Conservation (phyloP, 2,113 vertebrate genomes). For the Coregonus clupeaformis region DNA sequence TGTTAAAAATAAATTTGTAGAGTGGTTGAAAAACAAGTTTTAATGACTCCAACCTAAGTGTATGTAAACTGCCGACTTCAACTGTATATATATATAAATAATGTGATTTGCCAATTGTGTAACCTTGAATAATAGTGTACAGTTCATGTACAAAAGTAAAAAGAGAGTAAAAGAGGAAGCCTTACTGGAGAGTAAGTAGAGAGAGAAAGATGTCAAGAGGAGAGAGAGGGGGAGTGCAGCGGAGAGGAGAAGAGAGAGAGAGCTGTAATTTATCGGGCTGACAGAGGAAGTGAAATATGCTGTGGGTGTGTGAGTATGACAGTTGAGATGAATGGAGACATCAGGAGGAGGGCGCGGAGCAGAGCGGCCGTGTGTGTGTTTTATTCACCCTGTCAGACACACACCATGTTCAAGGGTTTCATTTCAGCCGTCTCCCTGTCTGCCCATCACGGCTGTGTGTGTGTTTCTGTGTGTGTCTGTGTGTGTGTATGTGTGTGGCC, state of each 20-base stretch:
- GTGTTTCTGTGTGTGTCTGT: constrained; percentile 18
- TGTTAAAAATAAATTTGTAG: too few relatives aligned
- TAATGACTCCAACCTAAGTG: too few relatives aligned
- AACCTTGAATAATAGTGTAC: too few relatives aligned
- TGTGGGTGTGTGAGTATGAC: constrained; percentile 85
- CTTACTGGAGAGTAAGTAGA: neutral
- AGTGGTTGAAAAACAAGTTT: too few relatives aligned
- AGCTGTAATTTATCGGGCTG: constrained; percentile 83
- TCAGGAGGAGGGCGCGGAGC: constrained; percentile 52
- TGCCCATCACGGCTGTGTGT: constrained; percentile 73
- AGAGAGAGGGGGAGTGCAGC: constrained; percentile 1
- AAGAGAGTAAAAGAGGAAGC: neutral
- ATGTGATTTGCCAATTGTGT: too few relatives aligned
- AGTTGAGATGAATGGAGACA: constrained; percentile 88
- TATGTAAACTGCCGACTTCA: too few relatives aligned
- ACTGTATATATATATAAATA: too few relatives aligned
- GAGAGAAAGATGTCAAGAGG: neutral
- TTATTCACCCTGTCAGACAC: constrained; percentile 61
- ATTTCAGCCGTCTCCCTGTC: constrained; percentile 79
- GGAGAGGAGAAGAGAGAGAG: constrained; percentile 30
- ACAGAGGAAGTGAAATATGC: constrained; percentile 86
- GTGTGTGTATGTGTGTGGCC: constrained; percentile 3
- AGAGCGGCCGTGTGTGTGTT: constrained; percentile 12
- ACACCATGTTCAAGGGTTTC: constrained; percentile 85
- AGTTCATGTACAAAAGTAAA: too few relatives aligned